Conservation (phyloP, 2,797 vertebrate species). For the Nyctalus aviator region DNA sequence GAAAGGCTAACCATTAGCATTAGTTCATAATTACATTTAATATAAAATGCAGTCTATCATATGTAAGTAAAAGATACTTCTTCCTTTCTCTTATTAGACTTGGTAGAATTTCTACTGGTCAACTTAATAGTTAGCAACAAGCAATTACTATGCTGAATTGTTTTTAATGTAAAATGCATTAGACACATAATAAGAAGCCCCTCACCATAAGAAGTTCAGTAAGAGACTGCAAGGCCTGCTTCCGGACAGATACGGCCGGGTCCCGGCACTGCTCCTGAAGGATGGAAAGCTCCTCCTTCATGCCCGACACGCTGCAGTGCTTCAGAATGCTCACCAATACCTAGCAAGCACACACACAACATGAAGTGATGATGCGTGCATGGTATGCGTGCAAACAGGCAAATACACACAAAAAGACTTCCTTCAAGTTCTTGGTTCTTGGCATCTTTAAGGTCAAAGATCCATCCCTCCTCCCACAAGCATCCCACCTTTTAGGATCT, state of each 20-base stretch:
- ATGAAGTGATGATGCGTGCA: background rate
- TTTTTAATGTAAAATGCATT: background rate
- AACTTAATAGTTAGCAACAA: background rate
- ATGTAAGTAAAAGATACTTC: background rate
- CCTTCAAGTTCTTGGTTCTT: background rate
- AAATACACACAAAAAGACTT: background rate
- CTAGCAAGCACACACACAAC: slow-evolving; percentile 80
- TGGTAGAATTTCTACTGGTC: background rate
- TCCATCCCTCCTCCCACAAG: background rate
- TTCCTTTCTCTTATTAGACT: background rate
- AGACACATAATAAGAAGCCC: background rate
- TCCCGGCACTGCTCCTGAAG: slow-evolving; percentile 95
- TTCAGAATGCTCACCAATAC: slow-evolving; percentile 93
- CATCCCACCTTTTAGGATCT: background rate
- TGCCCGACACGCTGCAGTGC: slow-evolving; percentile 86
- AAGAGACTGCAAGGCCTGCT: slow-evolving; percentile 94
- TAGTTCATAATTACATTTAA: slow-evolving; percentile 55
- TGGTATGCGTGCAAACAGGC: background rate
- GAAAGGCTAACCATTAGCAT: slow-evolving; percentile 65
- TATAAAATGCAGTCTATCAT: slow-evolving; percentile 57
- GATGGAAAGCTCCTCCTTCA: slow-evolving; percentile 87
- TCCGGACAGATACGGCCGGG: slow-evolving; percentile 94
- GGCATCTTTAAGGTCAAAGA: background rate
- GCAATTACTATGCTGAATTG: background rate
- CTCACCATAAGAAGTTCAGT: slow-evolving; percentile 95